Base-by-base conservation (phyloP, 2,888 invertebrate species). In the Schizaphis graminum region DNA sequence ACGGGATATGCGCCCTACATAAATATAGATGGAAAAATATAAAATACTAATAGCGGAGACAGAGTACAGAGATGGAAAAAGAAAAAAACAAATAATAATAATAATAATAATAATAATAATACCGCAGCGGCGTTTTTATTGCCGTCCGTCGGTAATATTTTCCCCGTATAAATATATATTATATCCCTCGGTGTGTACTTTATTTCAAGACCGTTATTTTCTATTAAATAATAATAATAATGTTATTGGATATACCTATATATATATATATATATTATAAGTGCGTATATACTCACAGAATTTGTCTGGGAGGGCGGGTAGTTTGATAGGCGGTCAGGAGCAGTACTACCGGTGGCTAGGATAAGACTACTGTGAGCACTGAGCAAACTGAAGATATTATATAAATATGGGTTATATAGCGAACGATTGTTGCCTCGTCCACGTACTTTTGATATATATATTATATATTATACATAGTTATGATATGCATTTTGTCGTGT, bases 1-100 rank as follows among this genome's bases (percentile, higher is more conserved):
- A 35, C 28, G 67, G 85, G 85, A 85, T 56, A 26, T 89, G 28
- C 44, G 86, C 13, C 44, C 44, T 49, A 92, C 57, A 92, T 92
- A 86, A 87, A 92, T 92, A 87, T 61, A 87, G 47, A 92, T 47
- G 92, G 87, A 57, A 92, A 92, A 92, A 92, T 92, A 92, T 92
- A 92, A 92, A 92, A 87, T 61, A 86, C 92, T 61, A 53, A 47
- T 41, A 91, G 28, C 26, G 88, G n/a, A 57, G 84, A 35, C 5
- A 41, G 24, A 53, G 49, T 10, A 16, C 21, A 44, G 35, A 44
- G 35, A 77, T 21, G 11, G 35, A 13, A 53, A 41, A 26, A 16
- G 28, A 41, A 61, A 91, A 56, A 91, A 85, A 91, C 16, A 13
- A 49, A 89, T 57, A n/a, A 88, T 85, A 85, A 85, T 10, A 35